phyloP scores from a whole-genome alignment of 1,140 invertebrate species.

The Drosophila albomicans region DNA sequence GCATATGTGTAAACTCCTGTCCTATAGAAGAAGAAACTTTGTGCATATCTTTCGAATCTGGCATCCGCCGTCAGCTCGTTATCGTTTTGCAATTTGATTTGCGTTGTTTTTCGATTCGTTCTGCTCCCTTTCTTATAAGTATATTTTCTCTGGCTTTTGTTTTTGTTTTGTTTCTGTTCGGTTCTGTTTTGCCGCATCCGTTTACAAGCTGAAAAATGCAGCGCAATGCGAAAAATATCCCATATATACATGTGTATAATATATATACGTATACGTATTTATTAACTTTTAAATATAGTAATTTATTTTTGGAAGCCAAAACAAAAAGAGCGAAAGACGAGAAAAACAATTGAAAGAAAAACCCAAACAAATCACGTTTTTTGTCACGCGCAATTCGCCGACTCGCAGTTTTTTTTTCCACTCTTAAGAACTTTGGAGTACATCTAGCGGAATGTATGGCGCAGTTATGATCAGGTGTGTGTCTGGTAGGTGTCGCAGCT shows the following conservation, averaged over 20 bases:
- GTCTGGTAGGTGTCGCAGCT: conserved; percentile 7
- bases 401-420: conserved; percentile 25
- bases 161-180: conserved; percentile 7
- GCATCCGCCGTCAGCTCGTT: conserved; percentile 41
- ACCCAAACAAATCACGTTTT: conserved; percentile 39
- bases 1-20: conserved; percentile 7
- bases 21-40: conserved; percentile 8
- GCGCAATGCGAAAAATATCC: conserved; percentile 32
- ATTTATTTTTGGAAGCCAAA: conserved; percentile 45
- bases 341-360: conserved; percentile 2
- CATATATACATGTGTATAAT: conserved; percentile 14
- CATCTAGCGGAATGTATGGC: conserved; percentile 14
- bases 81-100: conserved; percentile 58
- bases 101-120: conserved; percentile 39
- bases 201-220: conserved; percentile 45
- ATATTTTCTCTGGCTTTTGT: neutral
- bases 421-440: conserved; percentile 25
- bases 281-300: conserved; percentile 43
- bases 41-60: conserved; percentile 44
- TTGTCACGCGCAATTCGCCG: conserved; percentile 44
- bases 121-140: conserved; percentile 6
- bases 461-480: conserved; percentile 20
- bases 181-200: conserved; percentile 37
- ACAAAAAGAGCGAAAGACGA: conserved; percentile 10
- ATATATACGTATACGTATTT: conserved; percentile 18